Conservation (phyloP, 2,113 vertebrate genomes). For the Panthera uncia region DNA sequence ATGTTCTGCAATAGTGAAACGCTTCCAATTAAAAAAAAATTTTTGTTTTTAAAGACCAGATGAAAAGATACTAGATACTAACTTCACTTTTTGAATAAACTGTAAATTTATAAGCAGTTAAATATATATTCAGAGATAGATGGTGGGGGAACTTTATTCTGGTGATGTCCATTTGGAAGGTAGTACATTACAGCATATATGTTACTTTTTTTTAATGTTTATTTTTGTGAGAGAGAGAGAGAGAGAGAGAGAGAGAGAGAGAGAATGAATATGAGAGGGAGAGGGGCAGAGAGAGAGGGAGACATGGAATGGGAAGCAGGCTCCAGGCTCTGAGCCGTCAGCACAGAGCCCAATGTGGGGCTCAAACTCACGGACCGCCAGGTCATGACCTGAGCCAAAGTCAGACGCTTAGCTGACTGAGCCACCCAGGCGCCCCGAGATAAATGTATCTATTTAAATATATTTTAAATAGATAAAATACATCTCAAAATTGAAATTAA, state of each 20-base stretch:
- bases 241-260: too few relatives aligned
- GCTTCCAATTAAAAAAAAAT: background rate
- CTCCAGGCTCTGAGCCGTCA: too few relatives aligned
- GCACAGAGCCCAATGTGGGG: too few relatives aligned
- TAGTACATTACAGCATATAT: background rate
- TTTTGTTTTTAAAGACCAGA: background rate
- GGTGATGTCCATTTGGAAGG: background rate
- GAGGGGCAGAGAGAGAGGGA: too few relatives aligned
- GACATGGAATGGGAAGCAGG: too few relatives aligned
- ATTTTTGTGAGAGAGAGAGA: too few relatives aligned
- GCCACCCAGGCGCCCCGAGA: background rate
- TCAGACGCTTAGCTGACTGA: too few relatives aligned
- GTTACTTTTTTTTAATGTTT: background rate
- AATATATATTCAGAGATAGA: conserved; percentile 29
- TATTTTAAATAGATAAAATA: conserved; percentile 6
- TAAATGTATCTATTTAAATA: background rate
- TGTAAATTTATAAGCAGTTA: background rate
- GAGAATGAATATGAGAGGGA: rapidly evolving
- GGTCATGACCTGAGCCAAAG: too few relatives aligned
- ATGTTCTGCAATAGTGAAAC: background rate
- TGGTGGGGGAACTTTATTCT: background rate
- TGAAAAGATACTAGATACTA: background rate
- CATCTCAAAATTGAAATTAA: conserved; percentile 9
- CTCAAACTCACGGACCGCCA: too few relatives aligned
- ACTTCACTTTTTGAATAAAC: conserved; percentile 8